Base-by-base conservation (phyloP, 2,113 vertebrate genomes). In the Pelodiscus sinensis region DNA sequence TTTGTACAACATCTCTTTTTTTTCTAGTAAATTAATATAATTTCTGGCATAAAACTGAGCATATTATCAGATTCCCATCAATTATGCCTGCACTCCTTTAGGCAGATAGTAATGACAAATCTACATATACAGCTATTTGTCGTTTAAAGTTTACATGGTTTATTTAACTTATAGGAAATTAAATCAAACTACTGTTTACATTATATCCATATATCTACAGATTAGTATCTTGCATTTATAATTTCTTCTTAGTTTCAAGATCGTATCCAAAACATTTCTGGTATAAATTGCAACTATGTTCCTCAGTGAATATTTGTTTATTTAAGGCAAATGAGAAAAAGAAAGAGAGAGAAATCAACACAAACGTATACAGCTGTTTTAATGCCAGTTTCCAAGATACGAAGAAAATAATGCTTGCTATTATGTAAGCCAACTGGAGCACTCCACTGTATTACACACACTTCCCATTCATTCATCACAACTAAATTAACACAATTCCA, bases 211-310 rank as follows among this genome's bases (percentile, higher is more conserved):
- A 84, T 14, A 54, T 10, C 52, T 54, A 54, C 14, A 54, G 87
- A 88, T n/a, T 93, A 87, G 85, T 84, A 80, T 89, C 87, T 75
- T 93, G 55, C 68, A 92, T 88, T 91, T 81, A 78, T 93, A 57
- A 38, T 86, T 93, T 89, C 52, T 82, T 94, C 92, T 93, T 92
- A 85, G 58, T 88, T 94, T 90, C 50, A 80, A 89, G 81, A 79
- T 50, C 68, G 25, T 84, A 89, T 82, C 91, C 31, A 91, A 96
- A 97, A 89, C 75, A 88, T 91, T 92, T 92, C 18, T 79, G 62
- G 62, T 91, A 81, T 71, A 95, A 77, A 85, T 57, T 44, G 85
- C 7, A 90, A 84, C 56, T 38, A 79, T 94, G 83, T 79, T 87
- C 88, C 87, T 91, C 3, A 92, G 87, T 89, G 88, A 3, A 25